A percentile compares a stretch with the other conserved stretches of the same genome.
Evolutionary conservation across 2,113 vertebrate genomes (phyloP).

Genomic region (Amblyopsis rosae): DNA sequence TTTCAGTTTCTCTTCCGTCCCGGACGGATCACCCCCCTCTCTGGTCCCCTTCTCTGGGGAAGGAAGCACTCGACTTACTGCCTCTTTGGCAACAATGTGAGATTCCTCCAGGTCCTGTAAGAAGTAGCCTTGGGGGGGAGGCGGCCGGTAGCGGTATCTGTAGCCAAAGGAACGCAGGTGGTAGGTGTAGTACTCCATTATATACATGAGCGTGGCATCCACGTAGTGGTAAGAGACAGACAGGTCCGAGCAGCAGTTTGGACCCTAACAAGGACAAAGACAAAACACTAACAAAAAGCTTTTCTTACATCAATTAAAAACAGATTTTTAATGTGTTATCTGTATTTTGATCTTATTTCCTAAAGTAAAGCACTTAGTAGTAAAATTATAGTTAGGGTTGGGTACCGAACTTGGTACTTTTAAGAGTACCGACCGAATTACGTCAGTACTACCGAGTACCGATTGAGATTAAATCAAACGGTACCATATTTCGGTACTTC

Average conservation of each 20-base stretch:
- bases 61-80: not conserved
- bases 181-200: constrained; percentile 76
- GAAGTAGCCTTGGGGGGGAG: constrained; percentile 29
- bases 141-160: constrained; percentile 72
- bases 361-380: no score
- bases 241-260: constrained; percentile 78
- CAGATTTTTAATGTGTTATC: not conserved
- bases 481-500: no score
- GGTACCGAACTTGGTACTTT: no score
- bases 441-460: no score
- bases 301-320: not conserved
- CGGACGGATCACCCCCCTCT: not conserved
- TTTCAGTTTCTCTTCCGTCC: constrained; percentile 16
- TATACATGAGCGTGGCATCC: constrained; percentile 65
- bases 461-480: no score
- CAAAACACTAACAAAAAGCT: not conserved
- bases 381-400: no score
- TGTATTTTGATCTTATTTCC: no score
- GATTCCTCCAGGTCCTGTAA: not conserved
- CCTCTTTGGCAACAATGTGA: not conserved
- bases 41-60: constrained; percentile 16
- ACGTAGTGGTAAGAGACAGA: constrained; percentile 81
- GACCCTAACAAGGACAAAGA: constrained; percentile 51
- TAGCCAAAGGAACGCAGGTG: constrained; percentile 79
- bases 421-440: no score